Base-by-base conservation (phyloP, 1,140 invertebrate genomes). In the Drosophila pallidifrons region DNA sequence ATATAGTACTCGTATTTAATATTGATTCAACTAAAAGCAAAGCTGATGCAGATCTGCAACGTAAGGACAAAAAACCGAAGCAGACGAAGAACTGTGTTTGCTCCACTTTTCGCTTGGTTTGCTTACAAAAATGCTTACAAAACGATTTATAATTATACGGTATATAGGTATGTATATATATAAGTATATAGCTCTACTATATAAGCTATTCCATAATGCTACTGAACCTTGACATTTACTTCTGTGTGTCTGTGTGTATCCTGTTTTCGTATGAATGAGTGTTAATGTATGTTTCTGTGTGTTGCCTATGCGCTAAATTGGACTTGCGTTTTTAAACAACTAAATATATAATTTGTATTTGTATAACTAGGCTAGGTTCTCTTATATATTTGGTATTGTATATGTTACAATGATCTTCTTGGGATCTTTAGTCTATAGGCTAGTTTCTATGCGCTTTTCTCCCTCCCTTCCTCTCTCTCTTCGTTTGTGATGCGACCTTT, bases 381-480 rank as follows among this genome's bases (percentile, higher is more conserved):
- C 81, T 83, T 85, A 81, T 61, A 41, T 69, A 52, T 73, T 77
- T 75, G 45, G 80, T 87, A 87, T 88, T 87, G 83, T 87, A 83
- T 87, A 87, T 87, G 83, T 87, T 87, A 87, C 83, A 87, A 59
- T 61, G 83, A 88, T 83, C 83, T 72, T 54, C 64, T 63, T 38
- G 69, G 72, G 77, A 88, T 87, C 82, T 75, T 87, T 66, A 86
- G 82, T 87, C 82, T 82, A 82, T 82, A 63, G 79, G 72, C 76
- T 79, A 86, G 68, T 82, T 73, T 58, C 66, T 78, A 77, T 72
- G 64, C 80, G 60, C 57, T 75, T 65, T 55, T 43, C 32, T 28
- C 6, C 35, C 35, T 38, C 35, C 35, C 35, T 38, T 10, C 8
- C 35, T 38, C 2, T 38, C 35, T 15, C 4, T 41, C 8, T 41